Percentiles rank a stretch among this genome's conserved stretches.
Evolutionary conservation across 2,113 vertebrate genomes (phyloP).

Genomic region (Neogale vison): DNA sequence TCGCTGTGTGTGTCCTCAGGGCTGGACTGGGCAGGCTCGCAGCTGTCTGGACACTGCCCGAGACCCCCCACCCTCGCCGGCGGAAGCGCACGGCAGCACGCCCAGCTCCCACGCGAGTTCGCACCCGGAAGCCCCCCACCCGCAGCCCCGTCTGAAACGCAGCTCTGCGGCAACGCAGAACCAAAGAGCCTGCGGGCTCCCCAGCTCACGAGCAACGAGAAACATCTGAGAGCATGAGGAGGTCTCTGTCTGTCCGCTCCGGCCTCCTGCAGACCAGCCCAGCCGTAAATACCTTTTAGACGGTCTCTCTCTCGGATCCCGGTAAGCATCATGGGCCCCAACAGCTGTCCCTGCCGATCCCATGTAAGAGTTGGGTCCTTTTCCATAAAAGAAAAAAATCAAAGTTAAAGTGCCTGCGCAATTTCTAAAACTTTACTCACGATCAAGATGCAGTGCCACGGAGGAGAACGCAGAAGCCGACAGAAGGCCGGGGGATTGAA

Average conservation of each 20-base stretch:
- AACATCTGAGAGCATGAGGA: background rate
- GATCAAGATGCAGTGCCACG: conserved; percentile 68
- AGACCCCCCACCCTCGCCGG: fast-evolving
- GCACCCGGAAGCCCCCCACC: background rate
- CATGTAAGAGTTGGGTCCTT: conserved; percentile 94
- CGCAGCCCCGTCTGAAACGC: background rate
- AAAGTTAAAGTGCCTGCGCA: conserved; percentile 24
- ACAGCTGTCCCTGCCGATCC: conserved; percentile 91
- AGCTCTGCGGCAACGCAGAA: background rate
- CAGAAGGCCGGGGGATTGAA: background rate
- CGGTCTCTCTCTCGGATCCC: conserved; percentile 92
- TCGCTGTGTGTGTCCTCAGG: background rate
- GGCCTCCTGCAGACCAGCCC: background rate
- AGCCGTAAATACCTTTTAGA: conserved; percentile 87
- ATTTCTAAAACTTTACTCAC: background rate
- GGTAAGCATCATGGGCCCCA: conserved; percentile 90
- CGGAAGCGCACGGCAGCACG: background rate
- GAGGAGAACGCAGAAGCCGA: background rate
- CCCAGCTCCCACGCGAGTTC: no score
- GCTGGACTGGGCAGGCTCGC: fast-evolving
- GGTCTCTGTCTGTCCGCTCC: no score
- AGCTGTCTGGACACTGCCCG: fast-evolving
- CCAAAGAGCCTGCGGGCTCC: background rate
- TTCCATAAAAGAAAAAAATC: conserved; percentile 50
- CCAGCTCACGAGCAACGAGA: fast-evolving